Evolutionary conservation across 1,140 invertebrate genomes (phyloP).

Genomic region (Anagrus nilaparvatae): DNA sequence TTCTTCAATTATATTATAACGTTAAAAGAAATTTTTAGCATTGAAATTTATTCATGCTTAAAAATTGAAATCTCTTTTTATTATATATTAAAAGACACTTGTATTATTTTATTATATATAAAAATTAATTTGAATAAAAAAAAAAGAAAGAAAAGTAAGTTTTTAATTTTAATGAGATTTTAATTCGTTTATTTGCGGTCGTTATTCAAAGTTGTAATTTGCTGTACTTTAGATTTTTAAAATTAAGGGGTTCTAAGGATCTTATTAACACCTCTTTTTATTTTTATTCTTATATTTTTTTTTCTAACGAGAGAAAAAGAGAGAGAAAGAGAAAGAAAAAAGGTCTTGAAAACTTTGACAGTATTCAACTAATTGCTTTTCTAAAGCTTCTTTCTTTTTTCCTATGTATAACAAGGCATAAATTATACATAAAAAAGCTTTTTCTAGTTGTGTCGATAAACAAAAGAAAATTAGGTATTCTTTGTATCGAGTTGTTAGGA

Average conservation of each 20-base stretch:
- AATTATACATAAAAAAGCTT: too few species aligned
- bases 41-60: background rate
- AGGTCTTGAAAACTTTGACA: too few species aligned
- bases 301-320: background rate
- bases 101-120: background rate
- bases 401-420: too few species aligned
- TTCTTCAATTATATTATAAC: background rate
- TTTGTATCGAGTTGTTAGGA: too few species aligned
- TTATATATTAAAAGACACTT: constrained; percentile 1
- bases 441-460: too few species aligned
- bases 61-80: background rate
- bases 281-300: constrained; percentile 10
- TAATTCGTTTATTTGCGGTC: constrained; percentile 12
- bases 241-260: constrained; percentile 1
- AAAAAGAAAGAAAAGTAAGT: constrained; percentile 1
- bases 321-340: too few species aligned
- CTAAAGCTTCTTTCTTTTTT: too few species aligned
- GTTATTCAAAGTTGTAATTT: constrained; percentile 4
- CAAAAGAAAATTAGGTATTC: too few species aligned
- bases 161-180: constrained; percentile 3
- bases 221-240: too few species aligned
- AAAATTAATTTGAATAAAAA: constrained; percentile 13
- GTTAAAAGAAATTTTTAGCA: constrained; percentile 3
- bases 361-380: too few species aligned
- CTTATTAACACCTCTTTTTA: constrained; percentile 8